These are phyloP conservation scores for Resseliella maxima DNA, from an alignment of 2,888 invertebrate genomes.

Conservation along the genomic window DNA sequence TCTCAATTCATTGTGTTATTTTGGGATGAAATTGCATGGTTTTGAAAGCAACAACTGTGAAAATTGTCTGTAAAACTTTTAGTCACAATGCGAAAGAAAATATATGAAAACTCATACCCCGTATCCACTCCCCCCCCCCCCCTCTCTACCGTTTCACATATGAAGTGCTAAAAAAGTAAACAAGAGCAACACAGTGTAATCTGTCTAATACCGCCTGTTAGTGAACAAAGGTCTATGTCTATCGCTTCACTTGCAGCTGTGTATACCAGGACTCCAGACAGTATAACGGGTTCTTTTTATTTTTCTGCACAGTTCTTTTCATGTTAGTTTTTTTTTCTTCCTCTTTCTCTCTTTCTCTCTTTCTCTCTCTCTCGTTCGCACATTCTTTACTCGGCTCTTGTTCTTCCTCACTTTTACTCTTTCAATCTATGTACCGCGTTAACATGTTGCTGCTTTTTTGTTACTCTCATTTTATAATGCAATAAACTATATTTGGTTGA, in stretches of 20 bases:
- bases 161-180: not conserved
- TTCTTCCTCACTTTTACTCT: too few relatives aligned
- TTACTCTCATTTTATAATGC: not conserved
- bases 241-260: conserved; percentile 26
- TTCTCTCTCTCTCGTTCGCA: too few relatives aligned
- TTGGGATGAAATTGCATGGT: not conserved
- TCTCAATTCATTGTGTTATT: not conserved
- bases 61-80: not conserved
- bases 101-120: too few relatives aligned
- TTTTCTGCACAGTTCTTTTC: conserved; percentile 4
- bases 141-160: not conserved
- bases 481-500: not conserved
- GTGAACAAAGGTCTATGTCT: conserved; percentile 25
- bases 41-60: not conserved
- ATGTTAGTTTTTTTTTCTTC: not conserved
- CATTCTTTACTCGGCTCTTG: too few relatives aligned
- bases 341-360: too few relatives aligned
- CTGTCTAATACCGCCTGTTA: conserved; percentile 25
- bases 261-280: not conserved
- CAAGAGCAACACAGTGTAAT: not conserved
- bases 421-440: not conserved
- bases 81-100: not conserved
- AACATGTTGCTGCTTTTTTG: not conserved
- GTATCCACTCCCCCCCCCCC: not conserved
- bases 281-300: conserved; percentile 22